Base-by-base conservation (phyloP, 2,888 invertebrate species). In the Caenorhabditis sp. region DNA sequence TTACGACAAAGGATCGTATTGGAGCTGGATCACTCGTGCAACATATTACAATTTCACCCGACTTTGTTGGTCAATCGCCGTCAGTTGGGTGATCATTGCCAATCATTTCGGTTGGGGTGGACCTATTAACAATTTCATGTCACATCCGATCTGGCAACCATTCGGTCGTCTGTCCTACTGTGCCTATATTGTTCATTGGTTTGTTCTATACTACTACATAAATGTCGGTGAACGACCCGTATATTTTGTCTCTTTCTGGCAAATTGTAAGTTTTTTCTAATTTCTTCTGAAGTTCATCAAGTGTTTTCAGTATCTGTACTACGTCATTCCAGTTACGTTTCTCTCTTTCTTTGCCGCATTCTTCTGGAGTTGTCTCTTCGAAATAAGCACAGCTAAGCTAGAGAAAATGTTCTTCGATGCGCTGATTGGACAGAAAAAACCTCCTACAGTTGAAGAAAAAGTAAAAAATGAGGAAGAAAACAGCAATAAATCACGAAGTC, bases 131-230 rank as follows among this genome's bases (percentile, higher is more conserved):
- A 91, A 91, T 0, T 89, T 94, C 56, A 91, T 97, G 63, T 93
- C 94, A 0, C 93, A 93, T 89, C 92, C 92, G 60, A 92, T 93
- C 0, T 91, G 95, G 83, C 91, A 94, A 84, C 95, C 96, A 0
- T 90, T 97, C 60, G 94, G 95, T 84, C 91, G 95, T 63, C 91
- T 96, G 71, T 94, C 95, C 1, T 96, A 95, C 89, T 94, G 95
- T 89, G 93, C 95, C 38, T 97, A 95, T 90, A 91, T 97, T 53
- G 72, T 81, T 43, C 84, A 84, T 43, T 74, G 62, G 69, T 25
- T 76, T 14, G 67, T 74, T n/a, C 38, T 78, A 8, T 75, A 64
- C 59, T 67, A 70, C 14, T 75, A 63, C 52, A 21, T 70, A 36
- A 71, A 74, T 53, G 56, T 79, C 25, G 67, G 68, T 20, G 76